Evolutionary conservation across 2,888 invertebrate species (phyloP).

Genomic region (Dastarcus helophoroides): DNA sequence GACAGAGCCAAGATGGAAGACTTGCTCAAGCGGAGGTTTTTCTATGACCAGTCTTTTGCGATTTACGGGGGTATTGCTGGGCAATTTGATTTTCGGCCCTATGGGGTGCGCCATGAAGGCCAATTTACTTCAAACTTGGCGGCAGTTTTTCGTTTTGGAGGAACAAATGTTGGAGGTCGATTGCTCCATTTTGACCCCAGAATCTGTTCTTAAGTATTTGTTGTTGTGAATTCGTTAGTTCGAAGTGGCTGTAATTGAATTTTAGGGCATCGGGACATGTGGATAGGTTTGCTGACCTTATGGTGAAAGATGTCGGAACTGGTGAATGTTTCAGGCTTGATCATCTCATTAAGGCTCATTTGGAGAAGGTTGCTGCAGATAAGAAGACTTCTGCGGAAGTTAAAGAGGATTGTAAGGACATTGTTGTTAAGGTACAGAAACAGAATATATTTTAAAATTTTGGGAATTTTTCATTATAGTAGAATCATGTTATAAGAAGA

Average conservation of each 20-base stretch:
- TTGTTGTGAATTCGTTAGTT: not conserved
- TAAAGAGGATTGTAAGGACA: constrained; percentile 64
- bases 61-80: constrained; percentile 95
- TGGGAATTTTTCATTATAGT: too few species aligned
- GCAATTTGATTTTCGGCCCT: constrained; percentile 96
- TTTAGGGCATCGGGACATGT: constrained; percentile 92
- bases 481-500: too few species aligned
- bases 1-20: constrained; percentile 95
- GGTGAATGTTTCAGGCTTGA: constrained; percentile 98
- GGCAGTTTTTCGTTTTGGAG: constrained; percentile 90
- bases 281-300: constrained; percentile 96
- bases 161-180: constrained; percentile 99
- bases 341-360: constrained; percentile 90
- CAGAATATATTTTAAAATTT: too few species aligned
- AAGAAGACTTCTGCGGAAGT: constrained; percentile 65
- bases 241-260: constrained; percentile 12
- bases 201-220: constrained; percentile 76
- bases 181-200: constrained; percentile 94
- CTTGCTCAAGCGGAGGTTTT: constrained; percentile 90
- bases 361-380: constrained; percentile 76
- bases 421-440: constrained; percentile 61
- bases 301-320: constrained; percentile 94
- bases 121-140: constrained; percentile 87
- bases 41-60: constrained; percentile 97
- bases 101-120: constrained; percentile 98